phyloP scores from a whole-genome alignment of 2,888 invertebrate species.

The Ophion slaviceki region DNA sequence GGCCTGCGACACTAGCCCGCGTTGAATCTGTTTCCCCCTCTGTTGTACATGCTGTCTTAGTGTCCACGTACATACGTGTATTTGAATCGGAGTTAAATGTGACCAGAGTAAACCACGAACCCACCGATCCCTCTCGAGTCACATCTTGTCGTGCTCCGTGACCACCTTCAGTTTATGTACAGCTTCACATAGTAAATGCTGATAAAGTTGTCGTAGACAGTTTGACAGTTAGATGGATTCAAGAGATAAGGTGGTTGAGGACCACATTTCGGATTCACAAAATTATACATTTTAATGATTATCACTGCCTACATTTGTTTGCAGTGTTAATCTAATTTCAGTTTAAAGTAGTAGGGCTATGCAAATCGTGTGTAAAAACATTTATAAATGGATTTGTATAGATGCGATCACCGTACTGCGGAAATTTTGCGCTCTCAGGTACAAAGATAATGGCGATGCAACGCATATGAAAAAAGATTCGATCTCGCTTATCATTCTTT shows the following conservation, averaged over 20 bases:
- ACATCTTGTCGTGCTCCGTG: conserved; percentile 29
- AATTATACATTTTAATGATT: too few relatives aligned
- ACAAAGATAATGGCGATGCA: too few relatives aligned
- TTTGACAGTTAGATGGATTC: background rate
- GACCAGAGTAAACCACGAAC: conserved; percentile 41
- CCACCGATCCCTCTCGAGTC: conserved; percentile 6
- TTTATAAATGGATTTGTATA: background rate
- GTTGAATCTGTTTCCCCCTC: conserved; percentile 38
- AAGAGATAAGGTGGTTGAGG: background rate
- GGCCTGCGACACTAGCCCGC: conserved; percentile 38
- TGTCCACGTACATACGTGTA: background rate
- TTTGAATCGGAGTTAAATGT: conserved; percentile 19
- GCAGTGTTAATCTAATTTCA: too few relatives aligned
- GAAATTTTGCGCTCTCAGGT: background rate
- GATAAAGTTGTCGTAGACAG: background rate
- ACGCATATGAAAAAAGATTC: too few relatives aligned
- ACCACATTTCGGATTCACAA: too few relatives aligned
- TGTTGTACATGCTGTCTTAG: conserved; percentile 1
- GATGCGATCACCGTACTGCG: background rate
- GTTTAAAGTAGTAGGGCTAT: background rate
- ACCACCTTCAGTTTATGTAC: conserved; percentile 29
- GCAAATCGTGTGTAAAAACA: too few relatives aligned
- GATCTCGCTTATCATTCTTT: too few relatives aligned
- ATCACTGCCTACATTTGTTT: too few relatives aligned
- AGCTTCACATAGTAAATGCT: conserved; percentile 11